Conservation (phyloP, 2,113 vertebrate species). For the Pycnonotus jocosus region DNA sequence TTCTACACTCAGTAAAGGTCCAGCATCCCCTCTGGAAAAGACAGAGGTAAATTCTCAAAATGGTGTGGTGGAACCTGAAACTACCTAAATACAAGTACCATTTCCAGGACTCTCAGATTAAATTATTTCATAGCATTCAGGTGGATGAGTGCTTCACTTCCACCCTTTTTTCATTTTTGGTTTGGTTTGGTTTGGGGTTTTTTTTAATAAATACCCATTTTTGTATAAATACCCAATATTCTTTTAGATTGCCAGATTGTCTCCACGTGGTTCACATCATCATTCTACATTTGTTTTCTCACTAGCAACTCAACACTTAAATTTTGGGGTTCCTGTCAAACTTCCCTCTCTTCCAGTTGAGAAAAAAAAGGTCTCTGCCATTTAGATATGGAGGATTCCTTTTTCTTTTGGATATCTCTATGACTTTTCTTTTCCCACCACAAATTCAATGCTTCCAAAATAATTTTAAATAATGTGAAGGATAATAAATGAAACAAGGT, state of each 20-base stretch:
- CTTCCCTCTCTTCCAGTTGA: neutral
- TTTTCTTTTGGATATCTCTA: neutral
- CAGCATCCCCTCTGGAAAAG: neutral
- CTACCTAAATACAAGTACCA: neutral
- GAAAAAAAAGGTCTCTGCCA: neutral
- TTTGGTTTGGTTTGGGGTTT: neutral
- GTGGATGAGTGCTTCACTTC: neutral
- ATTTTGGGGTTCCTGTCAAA: neutral
- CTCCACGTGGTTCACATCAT: neutral
- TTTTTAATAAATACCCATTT: neutral
- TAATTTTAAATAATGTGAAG: neutral
- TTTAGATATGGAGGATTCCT: neutral
- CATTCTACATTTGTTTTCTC: neutral
- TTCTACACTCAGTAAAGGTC: neutral
- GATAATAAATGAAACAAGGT: neutral
- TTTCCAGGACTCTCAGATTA: neutral
- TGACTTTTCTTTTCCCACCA: neutral
- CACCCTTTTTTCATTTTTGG: accelerated
- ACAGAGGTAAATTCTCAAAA: neutral
- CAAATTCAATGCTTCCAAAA: neutral
- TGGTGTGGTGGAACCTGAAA: neutral
- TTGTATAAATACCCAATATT: neutral
- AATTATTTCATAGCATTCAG: neutral
- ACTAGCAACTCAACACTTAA: neutral
- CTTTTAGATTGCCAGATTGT: neutral